These are phyloP conservation scores for Lutjanus campechanus DNA, from an alignment of 2,797 vertebrate species.

Conservation along the genomic window DNA sequence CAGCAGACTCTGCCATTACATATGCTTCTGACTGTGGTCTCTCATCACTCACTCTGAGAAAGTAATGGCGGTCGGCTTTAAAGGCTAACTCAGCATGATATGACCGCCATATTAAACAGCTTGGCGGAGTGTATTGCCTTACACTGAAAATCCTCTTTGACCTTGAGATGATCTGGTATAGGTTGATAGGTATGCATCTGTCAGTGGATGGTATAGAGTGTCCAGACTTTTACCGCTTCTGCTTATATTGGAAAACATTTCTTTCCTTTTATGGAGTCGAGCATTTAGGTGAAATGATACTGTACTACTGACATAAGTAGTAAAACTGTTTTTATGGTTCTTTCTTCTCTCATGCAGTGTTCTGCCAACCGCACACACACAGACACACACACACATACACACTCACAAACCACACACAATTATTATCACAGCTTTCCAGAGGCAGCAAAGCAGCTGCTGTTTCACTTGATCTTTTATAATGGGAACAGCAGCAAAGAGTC, in stretches of 20 bases:
- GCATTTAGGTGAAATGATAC: conserved; percentile 63
- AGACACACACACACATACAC: conserved; percentile 17
- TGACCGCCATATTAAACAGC: conserved; percentile 67
- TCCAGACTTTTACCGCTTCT: conserved; percentile 43
- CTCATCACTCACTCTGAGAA: conserved; percentile 67
- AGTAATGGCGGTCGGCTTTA: conserved; percentile 67
- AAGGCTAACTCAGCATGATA: conserved; percentile 77
- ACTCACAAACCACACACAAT: conserved; percentile 56
- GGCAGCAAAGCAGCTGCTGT: conserved; percentile 74
- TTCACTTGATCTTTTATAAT: conserved; percentile 80
- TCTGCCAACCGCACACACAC: conserved; percentile 33
- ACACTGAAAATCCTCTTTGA: conserved; percentile 57
- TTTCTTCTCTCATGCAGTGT: conserved; percentile 43
- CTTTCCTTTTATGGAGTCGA: conserved; percentile 55
- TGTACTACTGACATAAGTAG: conserved; percentile 48
- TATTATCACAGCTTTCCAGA: conserved; percentile 79
- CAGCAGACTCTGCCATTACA: conserved; percentile 62
- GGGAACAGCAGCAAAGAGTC: conserved; percentile 74
- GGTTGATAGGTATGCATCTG: conserved; percentile 59
- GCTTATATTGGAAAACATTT: conserved; percentile 66
- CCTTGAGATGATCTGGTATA: conserved; percentile 71
- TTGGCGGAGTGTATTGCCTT: conserved; percentile 47
- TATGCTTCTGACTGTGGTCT: conserved; percentile 67
- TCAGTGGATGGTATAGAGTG: conserved; percentile 50
- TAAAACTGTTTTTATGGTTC: conserved; percentile 65